Evolutionary conservation across 2,888 invertebrate genomes (phyloP).

Genomic region (Leucophenga montana): DNA sequence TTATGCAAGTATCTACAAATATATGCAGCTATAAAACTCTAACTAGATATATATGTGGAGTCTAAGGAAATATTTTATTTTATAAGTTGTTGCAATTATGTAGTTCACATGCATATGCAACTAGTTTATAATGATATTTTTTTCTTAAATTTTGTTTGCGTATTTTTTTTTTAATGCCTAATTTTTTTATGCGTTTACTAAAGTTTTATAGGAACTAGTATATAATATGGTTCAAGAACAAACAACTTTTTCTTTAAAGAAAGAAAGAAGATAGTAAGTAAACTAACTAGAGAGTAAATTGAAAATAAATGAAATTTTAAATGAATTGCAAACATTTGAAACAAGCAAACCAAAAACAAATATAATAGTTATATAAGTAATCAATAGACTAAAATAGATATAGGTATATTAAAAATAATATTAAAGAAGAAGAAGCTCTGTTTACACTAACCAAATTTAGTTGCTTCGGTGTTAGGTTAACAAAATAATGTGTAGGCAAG

Average conservation of each 20-base stretch:
- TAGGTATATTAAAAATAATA: neutral
- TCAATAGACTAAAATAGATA: neutral
- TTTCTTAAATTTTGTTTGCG: neutral
- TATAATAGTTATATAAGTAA: neutral
- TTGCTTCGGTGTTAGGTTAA: neutral
- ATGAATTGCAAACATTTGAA: conserved; percentile 11
- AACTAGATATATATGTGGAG: neutral
- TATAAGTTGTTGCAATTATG: conserved; percentile 17
- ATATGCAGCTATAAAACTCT: too few species aligned
- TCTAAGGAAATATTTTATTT: neutral
- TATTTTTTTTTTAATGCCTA: neutral
- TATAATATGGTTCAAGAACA: conserved; percentile 8
- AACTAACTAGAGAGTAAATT: neutral
- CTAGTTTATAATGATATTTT: conserved; percentile 11
- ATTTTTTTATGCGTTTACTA: neutral
- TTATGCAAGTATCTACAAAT: too few species aligned
- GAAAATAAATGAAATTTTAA: neutral
- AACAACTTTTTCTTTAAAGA: conserved; percentile 20
- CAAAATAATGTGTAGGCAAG: too few species aligned
- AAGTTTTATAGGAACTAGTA: neutral
- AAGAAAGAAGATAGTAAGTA: neutral
- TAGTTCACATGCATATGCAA: conserved; percentile 19
- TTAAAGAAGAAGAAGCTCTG: neutral
- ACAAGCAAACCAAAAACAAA: neutral
- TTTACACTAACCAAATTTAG: conserved; percentile 4